Conservation (phyloP, 2,888 invertebrate species). For the Lycaena phlaeas region DNA sequence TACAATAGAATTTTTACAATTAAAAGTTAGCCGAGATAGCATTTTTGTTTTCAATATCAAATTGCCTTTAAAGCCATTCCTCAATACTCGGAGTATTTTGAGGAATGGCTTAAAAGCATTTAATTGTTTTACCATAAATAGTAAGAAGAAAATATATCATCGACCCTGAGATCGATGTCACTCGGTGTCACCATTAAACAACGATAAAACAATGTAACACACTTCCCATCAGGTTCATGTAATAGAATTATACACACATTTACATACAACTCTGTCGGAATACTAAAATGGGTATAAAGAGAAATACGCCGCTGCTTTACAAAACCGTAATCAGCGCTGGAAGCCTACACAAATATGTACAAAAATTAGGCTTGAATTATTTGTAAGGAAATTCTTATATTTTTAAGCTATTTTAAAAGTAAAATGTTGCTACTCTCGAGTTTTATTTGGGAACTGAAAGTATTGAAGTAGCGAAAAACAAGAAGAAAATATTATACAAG, state of each 20-base stretch:
- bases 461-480: no score
- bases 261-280: constrained; percentile 5
- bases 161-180: not conserved
- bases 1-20: no score
- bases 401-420: not conserved
- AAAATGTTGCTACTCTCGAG: no score
- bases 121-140: not conserved
- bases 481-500: no score
- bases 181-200: not conserved
- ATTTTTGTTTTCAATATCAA: no score
- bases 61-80: no score
- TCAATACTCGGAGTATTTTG: no score
- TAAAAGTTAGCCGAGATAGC: no score
- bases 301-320: not conserved
- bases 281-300: not conserved
- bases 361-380: no score
- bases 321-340: not conserved
- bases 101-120: no score
- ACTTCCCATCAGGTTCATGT: not conserved
- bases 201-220: not conserved
- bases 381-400: not conserved
- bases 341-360: no score
- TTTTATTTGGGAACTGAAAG: not conserved
- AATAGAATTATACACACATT: not conserved
- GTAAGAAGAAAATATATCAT: not conserved